Percentiles rank a stretch among this genome's conserved stretches.
Evolutionary conservation across 2,888 invertebrate species (phyloP).

Genomic region (Adelphocoris suturalis): DNA sequence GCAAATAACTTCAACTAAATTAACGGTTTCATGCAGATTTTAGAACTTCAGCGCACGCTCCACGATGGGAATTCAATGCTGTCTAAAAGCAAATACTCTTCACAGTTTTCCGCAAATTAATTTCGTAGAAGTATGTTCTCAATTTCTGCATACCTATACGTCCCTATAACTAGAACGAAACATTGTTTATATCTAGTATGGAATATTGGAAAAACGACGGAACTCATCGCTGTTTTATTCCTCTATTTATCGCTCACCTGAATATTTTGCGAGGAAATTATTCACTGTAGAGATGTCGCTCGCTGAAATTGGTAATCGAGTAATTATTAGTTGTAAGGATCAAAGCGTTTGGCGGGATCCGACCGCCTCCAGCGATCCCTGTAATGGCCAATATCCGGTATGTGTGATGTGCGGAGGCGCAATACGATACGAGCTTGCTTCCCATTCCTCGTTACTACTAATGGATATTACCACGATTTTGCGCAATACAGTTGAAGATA

Average conservation of each 20-base stretch:
- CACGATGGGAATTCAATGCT: too few relatives aligned
- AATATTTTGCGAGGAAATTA: background rate
- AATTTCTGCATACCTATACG: too few relatives aligned
- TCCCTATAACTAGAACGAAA: too few relatives aligned
- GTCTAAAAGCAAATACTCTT: background rate
- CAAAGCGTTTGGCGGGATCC: background rate
- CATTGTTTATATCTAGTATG: too few relatives aligned
- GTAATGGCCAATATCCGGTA: conserved; percentile 20
- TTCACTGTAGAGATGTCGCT: background rate
- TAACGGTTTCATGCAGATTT: too few relatives aligned
- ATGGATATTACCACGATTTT: too few relatives aligned
- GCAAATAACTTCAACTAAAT: too few relatives aligned
- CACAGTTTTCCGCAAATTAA: background rate
- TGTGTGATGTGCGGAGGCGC: background rate
- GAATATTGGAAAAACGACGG: too few relatives aligned
- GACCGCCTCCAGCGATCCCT: background rate
- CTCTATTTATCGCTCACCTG: background rate
- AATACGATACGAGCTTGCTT: background rate
- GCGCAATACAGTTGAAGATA: too few relatives aligned
- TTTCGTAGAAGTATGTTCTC: background rate
- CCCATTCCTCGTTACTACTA: background rate
- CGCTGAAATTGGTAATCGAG: background rate
- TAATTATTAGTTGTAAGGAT: conserved; percentile 6
- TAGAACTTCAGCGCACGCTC: too few relatives aligned
- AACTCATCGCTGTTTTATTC: background rate